Base-by-base conservation (phyloP, 2,113 vertebrate genomes). In the Cynopterus brachyotis region DNA sequence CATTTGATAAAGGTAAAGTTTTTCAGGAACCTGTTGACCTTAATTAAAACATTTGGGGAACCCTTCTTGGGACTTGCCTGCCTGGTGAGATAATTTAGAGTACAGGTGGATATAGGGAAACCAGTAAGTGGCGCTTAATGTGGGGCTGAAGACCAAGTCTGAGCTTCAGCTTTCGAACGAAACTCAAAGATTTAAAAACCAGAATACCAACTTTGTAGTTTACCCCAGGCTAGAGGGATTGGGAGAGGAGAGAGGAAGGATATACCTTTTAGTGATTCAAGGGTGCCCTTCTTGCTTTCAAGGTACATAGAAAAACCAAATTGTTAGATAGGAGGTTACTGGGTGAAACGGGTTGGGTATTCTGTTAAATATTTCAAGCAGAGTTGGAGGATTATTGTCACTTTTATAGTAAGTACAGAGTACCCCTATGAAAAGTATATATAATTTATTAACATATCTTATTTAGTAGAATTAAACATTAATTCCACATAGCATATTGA, bases 381-480 rank as follows among this genome's bases (percentile, higher is more conserved):
- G 55, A 30, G 30, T 22, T 32, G 47, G 72, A 83, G 40, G 66
- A 40, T 66, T 92, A 17, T 57, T 80, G 15, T 76, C 67, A 50
- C 42, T 92, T 78, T 40, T 94, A 10, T 79, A 78, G 59, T 70
- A 30, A 64, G 16, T 83, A 67, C 7, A 66, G n/a, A 40, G 3
- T 42, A 64, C 70, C 8, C 26, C 3, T 47, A 37, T 91, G 62
- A 84, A 35, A 91, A 12, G 35, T 20, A 57, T 81, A 13, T 55
- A 17, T 28, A 12, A 50, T 30, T 87, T 80, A 67, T 73, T 50
- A 95, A 78, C 57, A 57, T 53, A 55, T 42, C 94, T 89, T 80
- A 85, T 15, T 35, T 9, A 28, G 26, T 28, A 62, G 37, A 40
- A 32, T 64, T 87, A 22, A 50, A 35, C 30, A 55, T 50, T 69